phyloP scores from a whole-genome alignment of 2,888 invertebrate species.

The Chymomyza caudatula region DNA sequence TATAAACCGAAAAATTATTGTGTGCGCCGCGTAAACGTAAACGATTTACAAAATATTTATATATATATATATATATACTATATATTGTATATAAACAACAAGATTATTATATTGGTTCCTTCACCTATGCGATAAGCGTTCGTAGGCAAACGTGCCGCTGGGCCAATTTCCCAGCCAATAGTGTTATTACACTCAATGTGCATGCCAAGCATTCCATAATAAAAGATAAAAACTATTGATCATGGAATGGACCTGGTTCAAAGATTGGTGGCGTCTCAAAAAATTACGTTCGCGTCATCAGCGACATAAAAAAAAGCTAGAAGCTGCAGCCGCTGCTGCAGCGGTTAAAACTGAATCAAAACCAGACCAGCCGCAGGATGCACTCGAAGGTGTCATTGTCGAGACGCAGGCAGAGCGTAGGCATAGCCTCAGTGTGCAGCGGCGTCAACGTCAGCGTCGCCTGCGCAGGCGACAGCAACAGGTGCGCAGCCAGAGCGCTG shows the following conservation, averaged over 20 bases:
- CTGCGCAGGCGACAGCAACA: constrained; percentile 38
- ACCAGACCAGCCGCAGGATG: background rate
- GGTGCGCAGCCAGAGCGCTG: constrained; percentile 31
- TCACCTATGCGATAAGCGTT: background rate
- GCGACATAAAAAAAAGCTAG: constrained; percentile 52
- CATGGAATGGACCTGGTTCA: constrained; percentile 90
- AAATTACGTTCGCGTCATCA: constrained; percentile 80
- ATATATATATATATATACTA: too few relatives aligned
- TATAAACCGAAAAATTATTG: background rate
- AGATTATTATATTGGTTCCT: too few relatives aligned
- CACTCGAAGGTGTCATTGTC: background rate
- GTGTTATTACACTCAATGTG: too few relatives aligned
- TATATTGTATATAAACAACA: too few relatives aligned
- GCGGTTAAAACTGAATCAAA: background rate
- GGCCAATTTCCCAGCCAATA: too few relatives aligned
- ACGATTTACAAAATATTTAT: background rate
- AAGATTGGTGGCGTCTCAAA: constrained; percentile 89
- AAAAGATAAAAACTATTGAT: constrained; percentile 3
- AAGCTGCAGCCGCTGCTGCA: constrained; percentile 41
- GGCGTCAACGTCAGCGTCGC: constrained; percentile 29
- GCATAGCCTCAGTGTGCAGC: constrained; percentile 30
- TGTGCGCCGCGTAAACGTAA: constrained; percentile 13
- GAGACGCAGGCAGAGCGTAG: constrained; percentile 8
- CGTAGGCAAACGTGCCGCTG: too few relatives aligned
- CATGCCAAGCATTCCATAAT: too few relatives aligned